Evolutionary conservation across 2,113 vertebrate species (phyloP), one percentile per base, ranked within the genome.

Genomic region (Festucalex cinctus): DNA sequence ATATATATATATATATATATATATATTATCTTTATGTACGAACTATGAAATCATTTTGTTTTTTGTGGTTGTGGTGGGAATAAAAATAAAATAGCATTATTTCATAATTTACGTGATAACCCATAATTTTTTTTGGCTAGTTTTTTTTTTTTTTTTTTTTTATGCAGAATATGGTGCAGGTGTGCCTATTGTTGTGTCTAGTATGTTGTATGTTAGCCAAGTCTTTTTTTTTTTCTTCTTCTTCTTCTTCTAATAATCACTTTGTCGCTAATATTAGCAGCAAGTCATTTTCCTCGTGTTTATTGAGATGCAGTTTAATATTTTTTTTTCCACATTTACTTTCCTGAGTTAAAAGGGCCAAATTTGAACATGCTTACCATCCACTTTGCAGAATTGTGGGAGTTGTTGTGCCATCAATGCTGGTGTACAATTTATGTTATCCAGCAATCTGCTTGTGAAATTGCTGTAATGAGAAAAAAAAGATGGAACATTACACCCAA

Each of bases 331-430:
- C 9, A 51, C 36, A 44, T 75, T 9, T 20, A 19, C 71, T 71
- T 58, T 28, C 35, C 1, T 48, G 19, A 32, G 68, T 65, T 73
- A 74, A 70, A 60, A 73, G 76, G 73, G 65, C 81, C 83, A 80
- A 79, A 69, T 60, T 17, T 16, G 26, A 32, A 28, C 28, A 12
- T 14, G 51, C 22, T 26, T 26, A 54, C 20, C 48, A 51, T 54
- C 51, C 22, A 26, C 51, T 26, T 16, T 3, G 51, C 48, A 9
- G 51, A n/a, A 54, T 56, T 24, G 9, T 22, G n/a, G 14, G 7
- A 53, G 1, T 24, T 57, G 14, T 57, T 57, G 51, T 54, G 54
- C 26, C 14, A 19, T 32, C 10, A 13, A 60, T 20, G 58, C 35
- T 39, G 35, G 36, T 6, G 32, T 36, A 22, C 46, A 19, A 9